Conservation (phyloP, 2,797 vertebrate species). For the Anguilla pacifica region DNA sequence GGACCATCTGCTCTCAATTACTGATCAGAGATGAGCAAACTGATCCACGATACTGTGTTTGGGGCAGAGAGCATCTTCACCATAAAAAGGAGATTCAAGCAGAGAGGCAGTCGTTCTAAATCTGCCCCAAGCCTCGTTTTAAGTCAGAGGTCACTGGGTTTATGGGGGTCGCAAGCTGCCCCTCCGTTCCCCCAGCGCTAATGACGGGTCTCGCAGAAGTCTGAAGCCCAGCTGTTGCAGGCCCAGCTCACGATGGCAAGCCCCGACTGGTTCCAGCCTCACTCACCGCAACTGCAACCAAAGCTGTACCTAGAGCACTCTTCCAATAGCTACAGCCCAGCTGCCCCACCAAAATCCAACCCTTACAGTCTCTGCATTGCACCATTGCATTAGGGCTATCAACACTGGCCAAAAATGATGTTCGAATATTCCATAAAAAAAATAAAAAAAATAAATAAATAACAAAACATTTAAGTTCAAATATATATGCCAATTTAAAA, state of each 20-base stretch:
- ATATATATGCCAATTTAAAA: too few species aligned
- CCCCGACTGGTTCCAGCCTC: background rate
- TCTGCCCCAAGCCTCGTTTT: background rate
- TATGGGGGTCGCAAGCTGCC: background rate
- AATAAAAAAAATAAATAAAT: too few species aligned
- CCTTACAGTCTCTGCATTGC: background rate
- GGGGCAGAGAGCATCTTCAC: background rate
- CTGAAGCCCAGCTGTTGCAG: background rate
- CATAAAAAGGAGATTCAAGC: background rate
- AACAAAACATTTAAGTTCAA: too few species aligned
- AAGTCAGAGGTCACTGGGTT: background rate
- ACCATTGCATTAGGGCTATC: background rate
- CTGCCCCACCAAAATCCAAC: background rate
- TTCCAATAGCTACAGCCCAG: background rate
- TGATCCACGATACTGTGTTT: background rate
- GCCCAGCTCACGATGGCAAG: background rate
- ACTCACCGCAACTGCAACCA: background rate
- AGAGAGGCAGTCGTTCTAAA: background rate
- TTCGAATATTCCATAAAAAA: too few species aligned
- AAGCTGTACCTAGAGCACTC: background rate
- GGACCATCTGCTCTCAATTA: background rate
- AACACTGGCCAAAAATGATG: too few species aligned
- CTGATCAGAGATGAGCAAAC: background rate
- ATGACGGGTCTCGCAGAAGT: background rate
- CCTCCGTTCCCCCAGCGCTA: background rate